A percentile compares a stretch with the other conserved stretches of the same genome.
Evolutionary conservation across 2,113 vertebrate genomes (phyloP).

Genomic region (Agapornis roseicollis): DNA sequence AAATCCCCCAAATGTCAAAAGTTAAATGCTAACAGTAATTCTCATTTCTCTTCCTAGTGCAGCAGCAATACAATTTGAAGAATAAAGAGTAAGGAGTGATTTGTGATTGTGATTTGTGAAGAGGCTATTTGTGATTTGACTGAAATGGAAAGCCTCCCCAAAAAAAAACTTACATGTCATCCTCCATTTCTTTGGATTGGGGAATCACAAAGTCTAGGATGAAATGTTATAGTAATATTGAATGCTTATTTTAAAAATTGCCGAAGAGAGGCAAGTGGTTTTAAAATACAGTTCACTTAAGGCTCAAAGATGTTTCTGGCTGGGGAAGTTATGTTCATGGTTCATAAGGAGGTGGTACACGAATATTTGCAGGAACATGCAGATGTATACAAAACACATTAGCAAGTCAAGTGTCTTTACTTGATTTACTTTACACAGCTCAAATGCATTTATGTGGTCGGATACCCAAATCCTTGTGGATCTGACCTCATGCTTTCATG

Average conservation of each 20-base stretch:
- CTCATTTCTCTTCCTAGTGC: background rate
- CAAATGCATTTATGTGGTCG: background rate
- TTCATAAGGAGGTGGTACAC: background rate
- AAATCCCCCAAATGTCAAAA: background rate
- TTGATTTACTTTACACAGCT: background rate
- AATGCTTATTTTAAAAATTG: background rate
- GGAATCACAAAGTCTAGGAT: background rate
- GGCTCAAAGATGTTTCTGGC: background rate
- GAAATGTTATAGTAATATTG: background rate
- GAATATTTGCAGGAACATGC: background rate
- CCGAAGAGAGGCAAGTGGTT: background rate
- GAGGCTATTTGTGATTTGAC: background rate
- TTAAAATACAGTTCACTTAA: background rate
- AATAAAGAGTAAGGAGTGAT: background rate
- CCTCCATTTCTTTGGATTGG: background rate
- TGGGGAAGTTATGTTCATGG: background rate
- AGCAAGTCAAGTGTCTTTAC: background rate
- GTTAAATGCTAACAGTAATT: background rate
- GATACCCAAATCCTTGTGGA: background rate
- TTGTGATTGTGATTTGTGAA: background rate
- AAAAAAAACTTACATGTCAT: background rate
- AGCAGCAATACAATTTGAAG: background rate
- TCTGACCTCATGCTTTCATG: background rate
- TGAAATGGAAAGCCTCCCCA: background rate
- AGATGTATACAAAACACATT: background rate